phyloP scores from a whole-genome alignment of 2,113 vertebrate species.

The Globicephala melas region DNA sequence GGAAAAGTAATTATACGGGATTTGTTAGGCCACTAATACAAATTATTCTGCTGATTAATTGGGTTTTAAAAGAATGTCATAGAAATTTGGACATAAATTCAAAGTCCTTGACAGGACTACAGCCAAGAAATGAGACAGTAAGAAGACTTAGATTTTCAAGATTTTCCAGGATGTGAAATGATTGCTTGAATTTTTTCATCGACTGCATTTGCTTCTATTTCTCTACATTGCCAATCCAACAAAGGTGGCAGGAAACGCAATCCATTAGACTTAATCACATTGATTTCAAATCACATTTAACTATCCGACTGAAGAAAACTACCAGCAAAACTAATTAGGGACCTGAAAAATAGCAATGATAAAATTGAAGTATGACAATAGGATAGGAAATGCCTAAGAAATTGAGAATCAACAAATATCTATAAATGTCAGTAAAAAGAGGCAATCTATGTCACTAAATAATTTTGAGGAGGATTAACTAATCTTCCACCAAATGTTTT shows the following conservation, averaged over 20 bases:
- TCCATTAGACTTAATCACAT: constrained; percentile 62
- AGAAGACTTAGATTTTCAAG: not conserved
- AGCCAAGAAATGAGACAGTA: not conserved
- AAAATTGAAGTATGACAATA: constrained; percentile 34
- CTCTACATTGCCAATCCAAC: not conserved
- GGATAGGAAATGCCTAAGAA: constrained; percentile 21
- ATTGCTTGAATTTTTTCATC: constrained; percentile 17
- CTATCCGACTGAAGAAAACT: constrained; percentile 59
- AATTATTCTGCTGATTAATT: not conserved
- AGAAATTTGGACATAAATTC: not conserved
- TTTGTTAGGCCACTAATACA: not conserved
- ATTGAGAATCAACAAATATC: not conserved
- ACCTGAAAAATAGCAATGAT: constrained; percentile 32
- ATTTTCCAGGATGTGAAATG: constrained; percentile 30
- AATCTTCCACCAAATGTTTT: not conserved
- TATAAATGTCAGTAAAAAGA: constrained; percentile 3
- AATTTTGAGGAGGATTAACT: constrained; percentile 33
- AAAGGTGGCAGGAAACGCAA: not conserved
- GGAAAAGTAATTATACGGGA: not conserved
- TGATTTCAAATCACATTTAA: constrained; percentile 60
- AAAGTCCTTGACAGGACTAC: not conserved
- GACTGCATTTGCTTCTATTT: not conserved
- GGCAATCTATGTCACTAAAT: constrained; percentile 1
- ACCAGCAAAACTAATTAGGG: constrained; percentile 52
- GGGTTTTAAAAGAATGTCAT: not conserved